These are phyloP conservation scores for Heliconius cydno DNA, from an alignment of 2,888 invertebrate genomes.

Conservation along the genomic window DNA sequence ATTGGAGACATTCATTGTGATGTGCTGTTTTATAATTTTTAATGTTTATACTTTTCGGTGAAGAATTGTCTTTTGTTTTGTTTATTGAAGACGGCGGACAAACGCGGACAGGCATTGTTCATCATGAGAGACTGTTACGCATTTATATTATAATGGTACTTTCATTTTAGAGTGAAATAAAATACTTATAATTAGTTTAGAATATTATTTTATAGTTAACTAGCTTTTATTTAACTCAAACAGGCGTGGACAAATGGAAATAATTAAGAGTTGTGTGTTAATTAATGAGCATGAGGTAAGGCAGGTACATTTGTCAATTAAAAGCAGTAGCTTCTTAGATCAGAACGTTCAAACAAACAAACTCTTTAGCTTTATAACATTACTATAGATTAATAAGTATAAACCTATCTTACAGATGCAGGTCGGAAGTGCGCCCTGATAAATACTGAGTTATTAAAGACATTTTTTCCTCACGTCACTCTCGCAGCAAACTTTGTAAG, in stretches of 20 bases:
- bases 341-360: too few relatives aligned
- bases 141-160: background rate
- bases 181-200: background rate
- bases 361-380: too few relatives aligned
- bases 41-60: background rate
- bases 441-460: background rate
- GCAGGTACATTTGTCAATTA: too few relatives aligned
- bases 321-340: too few relatives aligned
- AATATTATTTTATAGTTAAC: too few relatives aligned
- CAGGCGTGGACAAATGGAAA: too few relatives aligned
- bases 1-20: background rate
- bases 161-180: background rate
- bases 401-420: background rate
- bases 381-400: background rate
- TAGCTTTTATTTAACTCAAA: too few relatives aligned
- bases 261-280: too few relatives aligned
- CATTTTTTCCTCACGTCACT: background rate
- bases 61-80: background rate
- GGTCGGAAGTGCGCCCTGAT: background rate
- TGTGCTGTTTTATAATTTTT: background rate
- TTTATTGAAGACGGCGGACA: background rate
- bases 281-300: too few relatives aligned
- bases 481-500: constrained; percentile 1
- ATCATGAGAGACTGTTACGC: background rate
- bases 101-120: background rate